These are phyloP conservation scores for Vireo altiloquus DNA, from an alignment of 2,113 vertebrate genomes.

Conservation along the genomic window DNA sequence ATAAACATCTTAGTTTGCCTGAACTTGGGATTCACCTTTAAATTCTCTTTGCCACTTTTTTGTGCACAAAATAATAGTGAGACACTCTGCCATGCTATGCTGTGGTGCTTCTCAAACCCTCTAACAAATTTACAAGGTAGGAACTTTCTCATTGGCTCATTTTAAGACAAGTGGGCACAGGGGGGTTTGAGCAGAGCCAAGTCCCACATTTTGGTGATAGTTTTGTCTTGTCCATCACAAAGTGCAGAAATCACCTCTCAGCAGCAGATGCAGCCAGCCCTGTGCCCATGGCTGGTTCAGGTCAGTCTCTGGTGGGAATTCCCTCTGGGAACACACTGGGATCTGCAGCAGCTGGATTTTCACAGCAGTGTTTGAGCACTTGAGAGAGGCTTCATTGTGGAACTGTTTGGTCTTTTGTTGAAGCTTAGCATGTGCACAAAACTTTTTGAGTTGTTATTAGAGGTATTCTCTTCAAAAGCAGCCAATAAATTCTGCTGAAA, in stretches of 20 bases:
- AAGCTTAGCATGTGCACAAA: background rate
- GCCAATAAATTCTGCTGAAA: background rate
- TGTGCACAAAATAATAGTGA: background rate
- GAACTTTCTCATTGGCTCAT: background rate
- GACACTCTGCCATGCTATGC: background rate
- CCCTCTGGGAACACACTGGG: fast-evolving
- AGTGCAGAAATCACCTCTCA: background rate
- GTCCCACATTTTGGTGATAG: background rate
- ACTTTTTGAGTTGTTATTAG: background rate
- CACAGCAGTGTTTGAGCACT: background rate
- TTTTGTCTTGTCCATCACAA: background rate
- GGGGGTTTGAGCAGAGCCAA: background rate
- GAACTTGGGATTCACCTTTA: constrained; percentile 58
- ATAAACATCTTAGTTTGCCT: constrained; percentile 68
- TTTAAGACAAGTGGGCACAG: background rate
- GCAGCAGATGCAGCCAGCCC: background rate
- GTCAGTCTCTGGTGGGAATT: too few species aligned
- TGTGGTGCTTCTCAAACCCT: background rate
- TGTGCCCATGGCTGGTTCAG: too few species aligned
- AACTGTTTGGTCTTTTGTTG: background rate
- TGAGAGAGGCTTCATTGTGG: background rate
- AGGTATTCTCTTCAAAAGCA: background rate
- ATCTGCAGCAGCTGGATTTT: background rate
- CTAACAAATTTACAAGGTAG: background rate
- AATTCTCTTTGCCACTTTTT: background rate